Percentiles rank a stretch among this genome's conserved stretches.
These are phyloP conservation scores for Saccostrea cuccullata DNA, from an alignment of 1,140 invertebrate genomes.

Conservation along the genomic window DNA sequence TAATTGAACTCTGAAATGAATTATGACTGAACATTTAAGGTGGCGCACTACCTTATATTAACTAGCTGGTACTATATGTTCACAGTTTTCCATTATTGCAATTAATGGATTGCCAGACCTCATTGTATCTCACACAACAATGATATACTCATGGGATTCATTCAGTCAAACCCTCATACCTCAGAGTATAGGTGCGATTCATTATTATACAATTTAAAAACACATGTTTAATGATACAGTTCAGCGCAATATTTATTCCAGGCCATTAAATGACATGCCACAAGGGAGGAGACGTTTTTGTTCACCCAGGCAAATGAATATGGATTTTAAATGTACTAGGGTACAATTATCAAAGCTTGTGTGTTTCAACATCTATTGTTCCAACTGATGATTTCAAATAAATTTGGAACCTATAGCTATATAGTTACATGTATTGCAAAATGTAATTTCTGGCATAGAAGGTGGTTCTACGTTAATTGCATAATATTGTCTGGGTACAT, in stretches of 20 bases:
- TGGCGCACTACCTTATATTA: too few species aligned
- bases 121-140: slow-evolving; percentile 4
- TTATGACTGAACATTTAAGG: too few species aligned
- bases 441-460: not conserved
- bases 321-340: not conserved
- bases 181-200: too few species aligned
- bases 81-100: not conserved
- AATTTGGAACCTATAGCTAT: not conserved
- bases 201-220: too few species aligned
- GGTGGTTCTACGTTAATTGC: not conserved
- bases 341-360: not conserved
- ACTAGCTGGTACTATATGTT: too few species aligned
- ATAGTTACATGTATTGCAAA: not conserved
- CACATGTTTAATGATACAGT: not conserved
- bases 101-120: not conserved
- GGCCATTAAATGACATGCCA: not conserved
- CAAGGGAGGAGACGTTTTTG: not conserved
- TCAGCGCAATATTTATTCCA: not conserved
- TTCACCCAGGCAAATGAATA: not conserved
- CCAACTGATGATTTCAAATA: not conserved
- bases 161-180: not conserved
- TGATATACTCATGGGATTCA: not conserved
- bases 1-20: too few species aligned
- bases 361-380: not conserved
- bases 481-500: slow-evolving; percentile 11